Base-by-base conservation (phyloP, 2,888 invertebrate species). In the Camptogramma bilineatum region DNA sequence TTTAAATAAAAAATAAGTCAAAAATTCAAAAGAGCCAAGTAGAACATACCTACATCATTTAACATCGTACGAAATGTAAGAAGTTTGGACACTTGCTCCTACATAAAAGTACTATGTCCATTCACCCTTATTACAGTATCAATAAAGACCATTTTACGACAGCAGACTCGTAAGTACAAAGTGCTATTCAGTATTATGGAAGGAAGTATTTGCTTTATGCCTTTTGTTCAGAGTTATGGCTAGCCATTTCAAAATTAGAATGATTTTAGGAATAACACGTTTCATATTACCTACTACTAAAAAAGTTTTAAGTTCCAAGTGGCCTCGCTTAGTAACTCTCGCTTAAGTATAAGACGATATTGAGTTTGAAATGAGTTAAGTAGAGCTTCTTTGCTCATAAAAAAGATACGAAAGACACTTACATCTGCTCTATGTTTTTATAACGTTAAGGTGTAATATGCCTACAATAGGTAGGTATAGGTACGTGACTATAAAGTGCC, bases 141-240 rank as follows among this genome's bases (percentile, higher is more conserved):
- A 46, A 62, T 68, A 68, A 64, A 68, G 64, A 54, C 46, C 52
- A 68, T 64, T 72, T 68, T 64, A 69, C 66, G 62, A 64, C 64
- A 61, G 39, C 48, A 50, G 66, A 64, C 65, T 39, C 34, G 67
- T 66, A 52, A 19, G 34, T 59, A 34, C 34, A 47, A 21, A 53
- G 24, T 57, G 42, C 53, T 53, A 19, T 55, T 17, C 39, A 48
- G 39, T 48, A 66, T 58, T 52, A 52, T 47, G 46, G 34, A 57
- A 52, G 61, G 62, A 58, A 59, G 62, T 58, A 42, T 64, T 52
- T 48, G 56, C 2, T 64, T 65, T 61, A 65, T 61, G 54, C 44
- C 21, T 44, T 55, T 48, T 44, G 52, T 55, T 55, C 19, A 31
- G 16, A 50, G 48, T 48, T 50, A 50, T 50, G 42, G 17, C 7